phyloP scores from a whole-genome alignment of 2,888 invertebrate genomes.

The Xestia rhomboidea region DNA sequence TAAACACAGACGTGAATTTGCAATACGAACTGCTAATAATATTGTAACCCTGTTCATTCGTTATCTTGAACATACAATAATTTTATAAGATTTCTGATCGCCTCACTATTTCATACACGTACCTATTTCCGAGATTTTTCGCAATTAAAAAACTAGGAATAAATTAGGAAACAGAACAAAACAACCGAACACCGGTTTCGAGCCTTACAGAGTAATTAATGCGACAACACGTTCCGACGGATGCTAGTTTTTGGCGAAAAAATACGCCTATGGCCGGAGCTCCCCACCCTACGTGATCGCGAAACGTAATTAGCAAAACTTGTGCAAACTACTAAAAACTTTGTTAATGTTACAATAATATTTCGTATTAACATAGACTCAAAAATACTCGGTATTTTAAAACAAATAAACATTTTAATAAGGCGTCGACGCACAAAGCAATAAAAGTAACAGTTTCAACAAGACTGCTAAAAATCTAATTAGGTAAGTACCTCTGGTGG shows the following conservation, averaged over 20 bases:
- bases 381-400: constrained; percentile 1
- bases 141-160: constrained; percentile 20
- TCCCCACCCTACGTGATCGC: constrained; percentile 48
- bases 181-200: constrained; percentile 57
- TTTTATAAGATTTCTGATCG: not conserved
- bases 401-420: constrained; percentile 36
- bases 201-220: constrained; percentile 72
- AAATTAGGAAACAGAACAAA: constrained; percentile 52
- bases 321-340: constrained; percentile 21
- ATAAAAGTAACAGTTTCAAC: constrained; percentile 36
- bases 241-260: constrained; percentile 83
- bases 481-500: constrained; percentile 61
- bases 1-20: not conserved
- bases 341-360: constrained; percentile 8
- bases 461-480: constrained; percentile 59
- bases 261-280: constrained; percentile 83
- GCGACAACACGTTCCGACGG: constrained; percentile 83
- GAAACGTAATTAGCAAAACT: constrained; percentile 50
- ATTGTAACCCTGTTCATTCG: not conserved
- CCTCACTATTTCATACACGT: not conserved
- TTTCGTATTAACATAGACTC: not conserved
- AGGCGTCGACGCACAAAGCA: constrained; percentile 37
- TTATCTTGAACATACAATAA: not conserved
- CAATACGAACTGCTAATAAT: not conserved
- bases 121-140: constrained; percentile 12